Evolutionary conservation across 2,888 invertebrate species (phyloP), one percentile per base, ranked within the genome.

Genomic region (Enchytraeus crypticus): DNA sequence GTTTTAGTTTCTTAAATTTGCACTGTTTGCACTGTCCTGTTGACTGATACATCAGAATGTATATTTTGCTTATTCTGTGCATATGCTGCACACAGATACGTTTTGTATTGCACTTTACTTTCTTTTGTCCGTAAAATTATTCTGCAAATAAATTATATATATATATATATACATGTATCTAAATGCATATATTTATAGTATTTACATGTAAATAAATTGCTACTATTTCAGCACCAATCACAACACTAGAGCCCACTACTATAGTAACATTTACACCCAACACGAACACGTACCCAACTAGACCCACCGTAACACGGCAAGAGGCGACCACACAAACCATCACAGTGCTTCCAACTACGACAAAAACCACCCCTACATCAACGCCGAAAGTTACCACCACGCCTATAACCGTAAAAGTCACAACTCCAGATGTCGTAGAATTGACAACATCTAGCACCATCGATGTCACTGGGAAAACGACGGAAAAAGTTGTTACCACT

Each of bases 311-410:
- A 11, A 38, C 43, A 43, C 5, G 21, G 1, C 32, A 21, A 26
- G 23, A 33, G 23, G 23, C 55, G 38, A 43, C 55, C 26, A 55
- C 2, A 55, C 3, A 11, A 27, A 46, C 49, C 11, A 14, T 18
- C 18, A 47, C 49, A 11, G 49, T 26, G 11, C 21, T 23, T 26
- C n/a, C 55, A 55, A 43, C 43, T 23, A 33, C 1, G 38, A 3
- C 8, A 47, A 29, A 43, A 47, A 46, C 57, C 18, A 57, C 57
- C 43, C 29, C 45, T 2, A 57, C 46, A 47, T 14, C 57, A 46
- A 57, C 47, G 18, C 38, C 43, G 2, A 57, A 51, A 18, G 18
- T 33, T 18, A 29, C 29, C 3, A 30, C 11, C 14, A 5, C 23
- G 43, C 11, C n/a, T n/a, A 43, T 14, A 11, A 43, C 11, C 43